Evolutionary conservation across 2,113 vertebrate species (phyloP), one percentile per base, ranked within the genome.

Genomic region (Gymnarchus niloticus): DNA sequence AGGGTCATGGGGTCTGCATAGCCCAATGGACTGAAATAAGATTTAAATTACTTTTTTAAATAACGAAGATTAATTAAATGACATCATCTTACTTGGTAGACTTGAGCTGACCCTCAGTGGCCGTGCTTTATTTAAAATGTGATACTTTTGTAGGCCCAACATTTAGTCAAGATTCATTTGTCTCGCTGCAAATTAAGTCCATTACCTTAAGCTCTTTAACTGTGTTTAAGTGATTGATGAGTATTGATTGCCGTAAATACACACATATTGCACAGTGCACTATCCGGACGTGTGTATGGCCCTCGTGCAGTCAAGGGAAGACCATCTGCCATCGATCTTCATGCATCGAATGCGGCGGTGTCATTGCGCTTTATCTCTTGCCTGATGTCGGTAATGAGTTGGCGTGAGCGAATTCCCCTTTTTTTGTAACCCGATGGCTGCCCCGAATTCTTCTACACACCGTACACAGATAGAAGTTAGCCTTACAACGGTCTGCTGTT

Each of bases 391-490:
- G 81, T 87, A 83, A 54, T 80, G 85, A 89, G 81, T 56, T 3
- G 2, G 65, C 37, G 51, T 33, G 59, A 41, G 65, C 8, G 33
- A 86, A 87, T 88, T 87, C 85, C 81, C 52, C 41, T 57, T 86
- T n/a, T n/a, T 86, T n/a, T 9, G 84, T 88, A 86, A 89, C 84
- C 76, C 12, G 57, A 88, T 69, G 87, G 84, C 41, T 41, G 87
- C 49, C 65, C 81, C 77, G 49, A 83, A 87, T 86, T 87, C 83
- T 56, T 87, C 83, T 8, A 83, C 86, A 65, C 88, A 84, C 73
- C 73, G 84, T 87, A 90, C 82, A 83, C 85, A 86, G 89, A 89
- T 89, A 91, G 83, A 59, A 41, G 73, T 84, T 84, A 59, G 76
- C 23, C 85, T 48, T 1, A 54, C n/a, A 25, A 21, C 25, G 54